These are phyloP conservation scores for Climacteris rufus DNA, from an alignment of 2,113 vertebrate species.

Conservation along the genomic window DNA sequence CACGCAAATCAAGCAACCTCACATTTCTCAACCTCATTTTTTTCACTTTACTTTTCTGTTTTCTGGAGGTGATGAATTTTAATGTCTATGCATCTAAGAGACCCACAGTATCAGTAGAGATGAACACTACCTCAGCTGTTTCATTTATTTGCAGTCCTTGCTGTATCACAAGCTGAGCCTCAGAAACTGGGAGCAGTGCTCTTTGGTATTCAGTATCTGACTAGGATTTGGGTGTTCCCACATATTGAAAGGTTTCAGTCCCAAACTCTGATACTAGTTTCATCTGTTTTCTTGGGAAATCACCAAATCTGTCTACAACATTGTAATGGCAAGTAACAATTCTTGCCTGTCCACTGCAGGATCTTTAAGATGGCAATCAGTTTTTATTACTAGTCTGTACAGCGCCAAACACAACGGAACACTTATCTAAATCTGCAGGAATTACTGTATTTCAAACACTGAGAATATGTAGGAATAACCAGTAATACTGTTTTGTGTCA, in stretches of 20 bases:
- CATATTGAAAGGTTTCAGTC: neutral
- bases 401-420: neutral
- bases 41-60: neutral
- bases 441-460: neutral
- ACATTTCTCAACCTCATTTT: neutral
- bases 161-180: neutral
- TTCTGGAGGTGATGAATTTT: neutral
- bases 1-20: neutral
- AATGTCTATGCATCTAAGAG: neutral
- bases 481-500: neutral
- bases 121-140: neutral
- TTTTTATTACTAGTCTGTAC: neutral
- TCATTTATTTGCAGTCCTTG: neutral
- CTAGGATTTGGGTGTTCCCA: neutral
- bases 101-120: neutral
- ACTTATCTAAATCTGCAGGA: neutral
- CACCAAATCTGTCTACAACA: neutral
- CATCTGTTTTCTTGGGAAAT: neutral
- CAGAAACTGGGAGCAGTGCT: neutral
- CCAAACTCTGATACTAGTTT: neutral
- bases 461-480: neutral
- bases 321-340: neutral
- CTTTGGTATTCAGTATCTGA: neutral
- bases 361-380: neutral
- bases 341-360: neutral